Base-by-base conservation (phyloP, 2,113 vertebrate species). In the Urocolius indicus region DNA sequence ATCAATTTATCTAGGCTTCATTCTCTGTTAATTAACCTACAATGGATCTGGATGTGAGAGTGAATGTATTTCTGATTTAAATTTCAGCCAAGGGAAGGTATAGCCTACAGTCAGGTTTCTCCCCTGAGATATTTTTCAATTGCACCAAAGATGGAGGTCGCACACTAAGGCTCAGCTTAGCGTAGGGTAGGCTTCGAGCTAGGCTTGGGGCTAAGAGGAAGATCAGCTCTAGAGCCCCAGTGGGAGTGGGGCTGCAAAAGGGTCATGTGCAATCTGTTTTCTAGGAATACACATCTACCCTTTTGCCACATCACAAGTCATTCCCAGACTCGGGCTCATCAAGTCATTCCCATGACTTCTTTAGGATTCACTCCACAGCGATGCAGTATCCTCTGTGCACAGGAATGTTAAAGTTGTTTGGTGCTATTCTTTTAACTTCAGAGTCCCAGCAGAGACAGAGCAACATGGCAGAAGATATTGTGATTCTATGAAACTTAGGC, bases 201-300 rank as follows among this genome's bases (percentile, higher is more conserved):
- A 36, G 51, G 18, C 6, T 65, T 61, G 57, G 20, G 4, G 4
- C 19, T 46, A 45, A 30, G 59, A 68, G 3, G 3, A 9, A 61
- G 3, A 27, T 14, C 14, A 49, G 0, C 0, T 5, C 14, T 30
- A 61, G 24, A 63, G 12, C 10, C 7, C 11, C 51, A 58, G 12
- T 3, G 22, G 55, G 9, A 89, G 7, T 2, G 3, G 15, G 29
- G 16, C 32, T 84, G 27, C 11, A 32, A 43, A 48, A 9, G 13
- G 3, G 8, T 84, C 13, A 57, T 29, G 16, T 32, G 6, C 14
- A 69, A n/a, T 19, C 32, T 51, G 1, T 62, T 80, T 81, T 18
- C 23, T 32, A 34, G 49, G 14, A 63, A 41, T 23, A 19, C 10
- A 30, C 5, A 19, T 2, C 6, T 10, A 5, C 14, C 62, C 18